Conservation (phyloP, 1,140 invertebrate species). For the Medauroidea extradentata region DNA sequence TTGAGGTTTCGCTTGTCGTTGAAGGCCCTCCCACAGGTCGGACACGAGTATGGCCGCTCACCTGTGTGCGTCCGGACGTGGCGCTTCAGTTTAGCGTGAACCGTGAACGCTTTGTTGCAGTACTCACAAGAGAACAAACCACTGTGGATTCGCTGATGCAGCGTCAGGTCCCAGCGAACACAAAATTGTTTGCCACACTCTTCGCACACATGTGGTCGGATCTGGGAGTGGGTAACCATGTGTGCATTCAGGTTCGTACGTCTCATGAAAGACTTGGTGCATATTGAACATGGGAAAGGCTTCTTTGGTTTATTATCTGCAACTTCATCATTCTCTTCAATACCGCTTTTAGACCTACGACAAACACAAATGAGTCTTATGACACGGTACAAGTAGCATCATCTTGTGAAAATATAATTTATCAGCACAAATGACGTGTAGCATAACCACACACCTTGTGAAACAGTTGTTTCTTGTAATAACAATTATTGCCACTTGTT, state of each 20-base stretch:
- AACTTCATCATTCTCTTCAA: too few relatives aligned
- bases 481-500: too few relatives aligned
- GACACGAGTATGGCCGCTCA: conserved; percentile 55
- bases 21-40: conserved; percentile 47
- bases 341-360: too few relatives aligned
- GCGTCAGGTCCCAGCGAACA: conserved; percentile 39
- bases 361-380: too few relatives aligned
- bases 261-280: conserved; percentile 18
- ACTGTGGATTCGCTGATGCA: conserved; percentile 49
- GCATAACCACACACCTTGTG: too few relatives aligned
- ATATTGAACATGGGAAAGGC: conserved; percentile 13
- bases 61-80: conserved; percentile 30
- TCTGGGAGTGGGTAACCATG: conserved; percentile 14
- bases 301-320: neutral
- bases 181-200: conserved; percentile 26
- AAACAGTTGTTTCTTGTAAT: too few relatives aligned
- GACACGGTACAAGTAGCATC: too few relatives aligned
- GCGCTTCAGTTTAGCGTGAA: conserved; percentile 18
- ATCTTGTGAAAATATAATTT: too few relatives aligned
- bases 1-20: conserved; percentile 11
- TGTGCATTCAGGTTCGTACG: conserved; percentile 18
- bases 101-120: conserved; percentile 25
- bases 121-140: conserved; percentile 34
- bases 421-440: too few relatives aligned
- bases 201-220: conserved; percentile 8